Conservation (phyloP, 2,888 invertebrate genomes). For the Euproctis similis region DNA sequence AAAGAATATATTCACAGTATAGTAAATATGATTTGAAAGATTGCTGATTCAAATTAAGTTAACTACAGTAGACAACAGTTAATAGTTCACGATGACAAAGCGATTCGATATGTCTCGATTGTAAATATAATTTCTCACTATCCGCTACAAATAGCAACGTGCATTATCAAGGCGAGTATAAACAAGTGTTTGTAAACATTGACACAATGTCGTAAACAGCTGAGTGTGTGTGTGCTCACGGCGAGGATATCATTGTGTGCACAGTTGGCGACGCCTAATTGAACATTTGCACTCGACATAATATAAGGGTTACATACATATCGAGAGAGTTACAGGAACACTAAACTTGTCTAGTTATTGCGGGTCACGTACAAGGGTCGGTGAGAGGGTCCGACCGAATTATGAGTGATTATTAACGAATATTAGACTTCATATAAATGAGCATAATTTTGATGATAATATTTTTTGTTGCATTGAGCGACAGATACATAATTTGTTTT, state of each 20-base stretch:
- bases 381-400: too few species aligned
- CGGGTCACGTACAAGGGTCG: slow-evolving; percentile 17
- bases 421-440: too few species aligned
- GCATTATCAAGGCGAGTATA: slow-evolving; percentile 3
- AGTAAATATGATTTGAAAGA: too few species aligned
- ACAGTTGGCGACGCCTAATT: slow-evolving; percentile 5
- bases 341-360: slow-evolving; percentile 19
- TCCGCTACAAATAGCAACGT: background rate
- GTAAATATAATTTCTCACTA: background rate
- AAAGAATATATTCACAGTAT: too few species aligned
- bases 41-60: too few species aligned
- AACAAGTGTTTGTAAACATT: slow-evolving; percentile 16
- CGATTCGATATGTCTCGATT: background rate
- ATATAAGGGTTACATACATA: slow-evolving; percentile 21
- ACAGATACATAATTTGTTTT: too few species aligned
- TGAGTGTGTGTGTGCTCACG: slow-evolving; percentile 9
- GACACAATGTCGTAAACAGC: slow-evolving; percentile 7
- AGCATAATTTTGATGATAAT: too few species aligned
- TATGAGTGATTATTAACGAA: too few species aligned
- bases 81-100: too few species aligned
- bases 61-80: too few species aligned
- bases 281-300: slow-evolving; percentile 18
- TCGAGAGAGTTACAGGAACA: slow-evolving; percentile 13
- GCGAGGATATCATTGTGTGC: slow-evolving; percentile 6
- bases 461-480: too few species aligned